These are phyloP conservation scores for Drosophila barbarae DNA, from an alignment of 2,888 invertebrate species.

Conservation along the genomic window DNA sequence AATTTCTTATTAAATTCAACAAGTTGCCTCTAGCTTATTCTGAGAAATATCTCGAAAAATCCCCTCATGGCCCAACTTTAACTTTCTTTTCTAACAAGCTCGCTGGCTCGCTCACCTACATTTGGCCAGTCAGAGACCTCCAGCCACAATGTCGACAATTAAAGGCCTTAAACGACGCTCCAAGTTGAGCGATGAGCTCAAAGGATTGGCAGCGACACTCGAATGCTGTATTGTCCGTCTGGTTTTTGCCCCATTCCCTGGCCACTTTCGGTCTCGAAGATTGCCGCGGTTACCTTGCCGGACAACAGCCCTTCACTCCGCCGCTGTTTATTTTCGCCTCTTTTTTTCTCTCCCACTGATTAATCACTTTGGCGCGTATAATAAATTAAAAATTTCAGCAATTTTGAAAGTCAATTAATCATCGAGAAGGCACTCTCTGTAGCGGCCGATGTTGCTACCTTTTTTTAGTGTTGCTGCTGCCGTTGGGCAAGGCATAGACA, in stretches of 20 bases:
- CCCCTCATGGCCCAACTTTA: neutral
- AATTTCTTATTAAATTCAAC: neutral
- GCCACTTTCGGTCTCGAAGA: constrained; percentile 64
- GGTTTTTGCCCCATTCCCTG: constrained; percentile 18
- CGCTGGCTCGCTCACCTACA: constrained; percentile 12
- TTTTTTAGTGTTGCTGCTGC: constrained; percentile 34
- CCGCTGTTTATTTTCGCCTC: constrained; percentile 30
- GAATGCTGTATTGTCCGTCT: constrained; percentile 21
- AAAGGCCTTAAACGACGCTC: constrained; percentile 56
- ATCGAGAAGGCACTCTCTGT: constrained; percentile 71
- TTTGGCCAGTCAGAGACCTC: constrained; percentile 3
- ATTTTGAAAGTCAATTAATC: constrained; percentile 80
- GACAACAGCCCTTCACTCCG: constrained; percentile 36
- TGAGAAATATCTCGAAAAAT: neutral
- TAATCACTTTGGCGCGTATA: constrained; percentile 78
- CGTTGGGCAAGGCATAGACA: constrained; percentile 59
- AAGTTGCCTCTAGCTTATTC: neutral
- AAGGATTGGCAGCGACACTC: constrained; percentile 55
- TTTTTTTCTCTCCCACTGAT: constrained; percentile 66
- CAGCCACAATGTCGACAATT: constrained; percentile 56
- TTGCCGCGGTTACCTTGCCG: constrained; percentile 35
- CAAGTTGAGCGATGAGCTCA: constrained; percentile 52
- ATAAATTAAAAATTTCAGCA: constrained; percentile 80
- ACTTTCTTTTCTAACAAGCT: constrained; percentile 10
- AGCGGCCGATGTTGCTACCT: constrained; percentile 51